Base-by-base conservation (phyloP, 1,140 invertebrate species). In the Drosophila pectinifera region DNA sequence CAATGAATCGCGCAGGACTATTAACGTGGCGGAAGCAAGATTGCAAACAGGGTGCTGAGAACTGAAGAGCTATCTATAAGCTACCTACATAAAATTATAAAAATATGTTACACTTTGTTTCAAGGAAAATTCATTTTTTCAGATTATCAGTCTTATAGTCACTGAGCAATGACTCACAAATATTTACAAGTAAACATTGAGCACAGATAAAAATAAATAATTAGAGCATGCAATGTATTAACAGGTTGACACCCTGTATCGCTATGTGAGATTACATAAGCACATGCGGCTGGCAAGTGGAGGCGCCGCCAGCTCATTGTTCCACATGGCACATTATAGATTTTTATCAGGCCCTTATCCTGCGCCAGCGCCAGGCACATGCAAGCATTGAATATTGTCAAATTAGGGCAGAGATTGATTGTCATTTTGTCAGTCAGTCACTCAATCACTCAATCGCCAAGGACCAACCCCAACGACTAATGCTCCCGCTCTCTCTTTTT, bases 341-440 rank as follows among this genome's bases (percentile, higher is more conserved):
- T 74, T 78, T 82, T 75, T 78, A 68, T 62, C 64, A 46, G 48
- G 70, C 59, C 26, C 75, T 67, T 45, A 62, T 61, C 45, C 74
- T 57, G 34, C 54, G 53, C 51, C 24, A 49, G 39, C 54, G 65
- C 55, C 70, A 57, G 34, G 58, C 64, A 68, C 59, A 72, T 59
- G 54, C 51, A 58, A 49, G 63, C 63, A 76, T 31, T 65, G 42
- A 76, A 80, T 67, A 49, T 67, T 77, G 76, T 77, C 81, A 86
- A 85, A 80, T 81, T 86, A 69, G 49, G 45, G 73, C 82, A 61
- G 63, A 70, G 73, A 85, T 86, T 81, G 74, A 85, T 85, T 78
- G 73, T 78, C 68, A 78, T 73, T 82, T 75, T 57, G 75, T 76
- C 80, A 68, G 58, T 67, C 55, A 49, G 82, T 38, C 73, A 78